Percentiles rank a stretch among this genome's conserved stretches.
Conservation (phyloP, 2,797 vertebrate species). For the Lithobates pipiens region DNA sequence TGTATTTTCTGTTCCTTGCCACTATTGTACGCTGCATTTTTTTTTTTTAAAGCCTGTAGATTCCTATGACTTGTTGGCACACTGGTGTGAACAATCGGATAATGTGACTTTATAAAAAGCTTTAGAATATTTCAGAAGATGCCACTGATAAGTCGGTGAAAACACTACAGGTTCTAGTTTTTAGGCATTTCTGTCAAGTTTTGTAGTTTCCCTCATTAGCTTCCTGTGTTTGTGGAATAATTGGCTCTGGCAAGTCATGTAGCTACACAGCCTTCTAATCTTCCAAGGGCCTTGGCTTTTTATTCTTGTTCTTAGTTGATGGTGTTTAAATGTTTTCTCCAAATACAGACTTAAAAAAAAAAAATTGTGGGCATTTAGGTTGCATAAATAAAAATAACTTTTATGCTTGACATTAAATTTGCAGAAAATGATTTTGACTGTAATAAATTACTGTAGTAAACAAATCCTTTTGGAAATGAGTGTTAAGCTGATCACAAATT, state of each 20-base stretch:
- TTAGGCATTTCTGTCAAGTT: conserved; percentile 22
- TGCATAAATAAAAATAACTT: not conserved
- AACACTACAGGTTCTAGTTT: conserved; percentile 17
- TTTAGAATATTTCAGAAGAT: conserved; percentile 50
- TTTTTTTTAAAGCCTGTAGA: conserved; percentile 2
- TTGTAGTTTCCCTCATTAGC: conserved; percentile 42
- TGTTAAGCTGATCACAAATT: not conserved
- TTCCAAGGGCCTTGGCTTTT: conserved; percentile 2
- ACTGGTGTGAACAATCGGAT: conserved; percentile 45
- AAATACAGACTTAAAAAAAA: not conserved
- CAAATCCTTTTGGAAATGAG: not conserved
- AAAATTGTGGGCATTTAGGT: not conserved
- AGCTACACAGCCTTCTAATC: conserved; percentile 7
- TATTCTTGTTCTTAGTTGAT: not conserved
- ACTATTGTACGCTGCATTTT: conserved; percentile 20
- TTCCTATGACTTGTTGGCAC: conserved; percentile 44
- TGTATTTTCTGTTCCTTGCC: conserved; percentile 50
- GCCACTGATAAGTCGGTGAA: conserved; percentile 18
- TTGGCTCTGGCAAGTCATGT: conserved; percentile 33
- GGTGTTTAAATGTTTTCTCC: not conserved
- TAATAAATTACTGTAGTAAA: not conserved
- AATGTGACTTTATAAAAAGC: conserved; percentile 41
- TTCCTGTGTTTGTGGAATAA: conserved; percentile 27
- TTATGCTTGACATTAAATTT: not conserved
- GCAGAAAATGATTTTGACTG: not conserved